Evolutionary conservation across 2,797 vertebrate species (phyloP).

Genomic region (Lepilemur septentrionalis): DNA sequence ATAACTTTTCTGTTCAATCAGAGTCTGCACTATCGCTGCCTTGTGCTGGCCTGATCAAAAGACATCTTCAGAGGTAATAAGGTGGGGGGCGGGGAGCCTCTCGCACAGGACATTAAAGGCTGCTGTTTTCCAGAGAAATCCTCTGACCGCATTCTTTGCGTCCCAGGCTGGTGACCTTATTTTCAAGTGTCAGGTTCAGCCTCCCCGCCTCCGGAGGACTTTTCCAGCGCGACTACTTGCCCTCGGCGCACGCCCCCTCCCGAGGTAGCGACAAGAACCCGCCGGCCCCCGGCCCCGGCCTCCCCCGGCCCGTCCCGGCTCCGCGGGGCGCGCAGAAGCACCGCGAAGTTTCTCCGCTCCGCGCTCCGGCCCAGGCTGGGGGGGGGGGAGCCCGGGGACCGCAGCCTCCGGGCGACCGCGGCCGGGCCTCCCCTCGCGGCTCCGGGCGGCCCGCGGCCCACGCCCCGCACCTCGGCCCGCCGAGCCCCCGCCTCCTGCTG

Average conservation of each 20-base stretch:
- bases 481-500: slow-evolving; percentile 38
- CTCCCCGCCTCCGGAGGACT: slow-evolving; percentile 76
- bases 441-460: slow-evolving; percentile 76
- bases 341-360: slow-evolving; percentile 53
- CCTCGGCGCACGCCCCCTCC: slow-evolving; percentile 73
- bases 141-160: slow-evolving; percentile 79
- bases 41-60: slow-evolving; percentile 89
- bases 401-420: not conserved
- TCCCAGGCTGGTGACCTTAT: slow-evolving; percentile 83
- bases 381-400: not conserved
- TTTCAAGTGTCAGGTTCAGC: slow-evolving; percentile 84
- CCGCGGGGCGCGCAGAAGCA: not conserved
- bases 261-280: slow-evolving; percentile 67
- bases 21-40: slow-evolving; percentile 87
- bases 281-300: not conserved
- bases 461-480: slow-evolving; percentile 71
- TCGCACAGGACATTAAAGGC: slow-evolving; percentile 83
- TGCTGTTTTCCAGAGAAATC: slow-evolving; percentile 81
- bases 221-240: not conserved
- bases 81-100: slow-evolving; percentile 59
- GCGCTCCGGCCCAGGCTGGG: slow-evolving; percentile 49
- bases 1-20: slow-evolving; percentile 91
- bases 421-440: not conserved
- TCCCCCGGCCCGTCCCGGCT: not conserved
- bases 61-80: slow-evolving; percentile 85